These are phyloP conservation scores for Sinohyriopsis cumingii DNA, from an alignment of 2,888 invertebrate genomes.

Conservation along the genomic window DNA sequence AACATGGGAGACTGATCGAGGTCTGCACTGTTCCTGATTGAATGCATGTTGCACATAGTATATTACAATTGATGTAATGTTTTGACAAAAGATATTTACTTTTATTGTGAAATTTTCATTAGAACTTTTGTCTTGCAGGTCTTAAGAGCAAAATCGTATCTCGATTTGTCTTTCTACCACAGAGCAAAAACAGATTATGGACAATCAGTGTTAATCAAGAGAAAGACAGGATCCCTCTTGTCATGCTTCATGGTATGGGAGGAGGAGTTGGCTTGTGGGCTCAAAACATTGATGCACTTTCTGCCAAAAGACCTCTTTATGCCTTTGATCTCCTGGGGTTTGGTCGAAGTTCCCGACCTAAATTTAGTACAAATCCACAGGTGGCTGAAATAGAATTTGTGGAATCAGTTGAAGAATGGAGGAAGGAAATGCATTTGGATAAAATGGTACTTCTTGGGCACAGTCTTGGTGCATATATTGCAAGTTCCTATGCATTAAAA, in stretches of 20 bases:
- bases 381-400: slow-evolving; percentile 92
- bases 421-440: slow-evolving; percentile 88
- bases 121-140: slow-evolving; percentile 30
- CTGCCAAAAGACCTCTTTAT: slow-evolving; percentile 84
- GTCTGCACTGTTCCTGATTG: no score
- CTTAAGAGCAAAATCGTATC: slow-evolving; percentile 41
- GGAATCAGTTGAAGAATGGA: slow-evolving; percentile 94
- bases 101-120: no score
- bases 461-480: slow-evolving; percentile 82
- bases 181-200: slow-evolving; percentile 45
- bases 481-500: slow-evolving; percentile 37
- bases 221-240: slow-evolving; percentile 78
- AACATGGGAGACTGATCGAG: no score
- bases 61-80: no score
- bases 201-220: slow-evolving; percentile 44
- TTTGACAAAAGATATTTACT: no score
- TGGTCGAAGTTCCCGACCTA: slow-evolving; percentile 92
- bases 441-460: slow-evolving; percentile 93
- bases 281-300: slow-evolving; percentile 88
- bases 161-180: slow-evolving; percentile 42
- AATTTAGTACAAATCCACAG: slow-evolving; percentile 84
- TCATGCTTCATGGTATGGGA: slow-evolving; percentile 94
- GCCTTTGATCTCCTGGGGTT: slow-evolving; percentile 88
- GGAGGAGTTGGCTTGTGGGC: slow-evolving; percentile 96
- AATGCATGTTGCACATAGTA: no score